phyloP scores from a whole-genome alignment of 1,140 invertebrate genomes.

The Tetragonula clypearis region DNA sequence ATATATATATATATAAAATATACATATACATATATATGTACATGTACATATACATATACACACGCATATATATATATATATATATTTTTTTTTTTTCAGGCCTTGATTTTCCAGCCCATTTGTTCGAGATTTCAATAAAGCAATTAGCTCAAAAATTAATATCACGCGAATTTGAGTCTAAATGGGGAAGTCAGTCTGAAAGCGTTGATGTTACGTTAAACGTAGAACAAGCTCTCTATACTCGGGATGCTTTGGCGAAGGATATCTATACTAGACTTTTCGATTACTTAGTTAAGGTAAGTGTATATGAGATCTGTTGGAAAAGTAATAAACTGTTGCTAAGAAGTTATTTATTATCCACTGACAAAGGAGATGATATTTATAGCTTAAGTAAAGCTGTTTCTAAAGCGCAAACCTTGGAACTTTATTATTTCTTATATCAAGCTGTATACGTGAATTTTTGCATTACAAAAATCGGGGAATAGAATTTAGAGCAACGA shows the following conservation, averaged over 20 bases:
- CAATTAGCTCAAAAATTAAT: conserved; percentile 85
- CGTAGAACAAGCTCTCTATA: conserved; percentile 86
- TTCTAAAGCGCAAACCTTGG: too few relatives aligned
- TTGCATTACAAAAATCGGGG: too few relatives aligned
- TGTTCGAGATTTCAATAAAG: conserved; percentile 85
- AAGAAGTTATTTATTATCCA: too few relatives aligned
- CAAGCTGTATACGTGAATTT: too few relatives aligned
- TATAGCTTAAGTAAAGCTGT: too few relatives aligned
- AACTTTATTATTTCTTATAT: too few relatives aligned
- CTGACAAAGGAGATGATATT: too few relatives aligned
- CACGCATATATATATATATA: not conserved
- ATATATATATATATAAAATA: conserved; percentile 21
- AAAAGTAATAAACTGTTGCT: too few relatives aligned
- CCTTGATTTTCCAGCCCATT: conserved; percentile 85
- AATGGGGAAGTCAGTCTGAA: conserved; percentile 88
- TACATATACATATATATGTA: too few relatives aligned
- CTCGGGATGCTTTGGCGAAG: conserved; percentile 87
- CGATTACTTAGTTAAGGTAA: conserved; percentile 87
- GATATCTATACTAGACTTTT: conserved; percentile 87
- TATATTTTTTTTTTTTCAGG: conserved; percentile 83
- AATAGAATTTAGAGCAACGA: too few relatives aligned
- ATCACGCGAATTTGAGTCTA: conserved; percentile 87
- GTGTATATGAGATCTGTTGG: not conserved
- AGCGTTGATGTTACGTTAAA: conserved; percentile 87
- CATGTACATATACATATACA: conserved; percentile 25